Base-by-base conservation (phyloP, 1,140 invertebrate species). In the Drosophila parvula region DNA sequence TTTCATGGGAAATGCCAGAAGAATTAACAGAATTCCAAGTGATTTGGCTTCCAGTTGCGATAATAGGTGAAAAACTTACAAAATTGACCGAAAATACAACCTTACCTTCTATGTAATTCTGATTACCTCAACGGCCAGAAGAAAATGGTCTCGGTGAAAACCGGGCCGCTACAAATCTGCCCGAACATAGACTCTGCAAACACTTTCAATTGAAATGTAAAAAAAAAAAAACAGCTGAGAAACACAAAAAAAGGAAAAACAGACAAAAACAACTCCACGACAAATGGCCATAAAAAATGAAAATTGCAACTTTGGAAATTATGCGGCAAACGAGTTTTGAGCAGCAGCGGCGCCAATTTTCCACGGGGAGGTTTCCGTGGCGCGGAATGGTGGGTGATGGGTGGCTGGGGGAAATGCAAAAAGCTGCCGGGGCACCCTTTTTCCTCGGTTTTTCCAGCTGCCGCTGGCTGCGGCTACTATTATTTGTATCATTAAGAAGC, bases 241-340 rank as follows among this genome's bases (percentile, higher is more conserved):
- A 22, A 64, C 28, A 64, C 10, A 34, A 22, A 28, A 22, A 38
- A 41, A 59, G 5, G 27, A 16, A 32, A 45, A 36, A 65, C 30
- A 40, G 28, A 36, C 48, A 43, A 56, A 50, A 78, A 45, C 60
- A 79, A 48, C 43, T 50, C 27, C 36, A 75, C 61, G 53, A 74
- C 55, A 78, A 78, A 83, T 82, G 74, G 55, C 68, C 61, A 79
- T 63, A 77, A 78, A 80, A 80, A 76, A 67, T 81, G 76, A 83
- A 82, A 82, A 82, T 82, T 79, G 71, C 80, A 83, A 79, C 68
- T 79, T 83, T 82, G 70, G 70, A 82, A 83, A 82, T 79, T 83
- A 82, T 79, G 75, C 56, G 55, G 80, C 79, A 82, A 83, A 82
- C 80, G 41, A 79, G 80, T 82, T 83, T 83, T 53, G 38, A 61